Percentiles rank a stretch among this genome's conserved stretches.
These are phyloP conservation scores for Gastrophryne carolinensis DNA, from an alignment of 2,797 vertebrate species.

Conservation along the genomic window DNA sequence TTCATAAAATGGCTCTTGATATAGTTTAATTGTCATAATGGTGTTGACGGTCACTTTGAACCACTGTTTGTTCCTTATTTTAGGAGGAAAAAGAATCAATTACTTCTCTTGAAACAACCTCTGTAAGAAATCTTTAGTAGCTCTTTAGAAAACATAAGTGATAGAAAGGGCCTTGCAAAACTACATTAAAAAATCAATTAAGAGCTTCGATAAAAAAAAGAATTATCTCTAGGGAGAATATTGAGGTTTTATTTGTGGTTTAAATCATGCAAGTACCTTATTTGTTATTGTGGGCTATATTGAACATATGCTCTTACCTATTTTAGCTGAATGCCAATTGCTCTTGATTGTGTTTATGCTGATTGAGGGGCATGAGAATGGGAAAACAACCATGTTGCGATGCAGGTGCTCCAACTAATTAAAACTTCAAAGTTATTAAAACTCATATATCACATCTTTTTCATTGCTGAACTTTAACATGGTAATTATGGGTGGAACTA, in stretches of 20 bases:
- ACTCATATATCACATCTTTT: neutral
- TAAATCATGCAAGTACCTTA: neutral
- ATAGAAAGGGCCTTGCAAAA: constrained; percentile 35
- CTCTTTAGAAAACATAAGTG: constrained; percentile 33
- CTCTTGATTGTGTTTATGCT: neutral
- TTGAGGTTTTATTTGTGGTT: neutral
- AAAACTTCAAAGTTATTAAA: constrained; percentile 8
- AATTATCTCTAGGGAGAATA: constrained; percentile 6
- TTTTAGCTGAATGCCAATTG: neutral
- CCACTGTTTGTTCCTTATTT: neutral
- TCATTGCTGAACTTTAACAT: neutral
- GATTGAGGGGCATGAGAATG: neutral
- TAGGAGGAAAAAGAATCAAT: constrained; percentile 34
- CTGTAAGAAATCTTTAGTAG: constrained; percentile 30
- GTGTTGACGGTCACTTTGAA: neutral
- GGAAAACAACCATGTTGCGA: neutral
- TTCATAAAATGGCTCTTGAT: neutral
- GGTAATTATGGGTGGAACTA: neutral
- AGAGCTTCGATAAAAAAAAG: constrained; percentile 1
- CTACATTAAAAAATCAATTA: constrained; percentile 47
- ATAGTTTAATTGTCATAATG: constrained; percentile 11
- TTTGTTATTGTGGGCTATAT: neutral
- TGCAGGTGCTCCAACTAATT: constrained; percentile 10
- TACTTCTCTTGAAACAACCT: constrained; percentile 32
- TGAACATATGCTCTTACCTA: neutral